phyloP scores from a whole-genome alignment of 2,888 invertebrate genomes.

The Clanis bilineata region DNA sequence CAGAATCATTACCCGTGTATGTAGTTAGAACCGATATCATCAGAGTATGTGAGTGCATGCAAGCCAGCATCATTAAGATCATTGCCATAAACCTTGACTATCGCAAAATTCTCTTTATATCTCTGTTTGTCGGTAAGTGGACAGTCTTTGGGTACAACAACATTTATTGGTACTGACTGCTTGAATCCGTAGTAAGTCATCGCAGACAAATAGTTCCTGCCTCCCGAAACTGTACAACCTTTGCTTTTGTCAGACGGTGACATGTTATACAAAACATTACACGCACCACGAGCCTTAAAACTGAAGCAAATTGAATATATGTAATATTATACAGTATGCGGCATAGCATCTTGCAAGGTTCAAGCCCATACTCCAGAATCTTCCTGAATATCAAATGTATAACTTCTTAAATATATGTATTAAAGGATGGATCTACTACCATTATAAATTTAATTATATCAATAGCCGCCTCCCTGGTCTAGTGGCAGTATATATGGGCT shows the following conservation, averaged over 20 bases:
- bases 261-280: constrained; percentile 43
- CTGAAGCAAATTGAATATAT: constrained; percentile 34
- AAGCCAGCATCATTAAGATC: constrained; percentile 48
- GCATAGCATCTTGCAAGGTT: no score
- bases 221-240: constrained; percentile 51
- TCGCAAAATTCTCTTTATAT: constrained; percentile 50
- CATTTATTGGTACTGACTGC: constrained; percentile 51
- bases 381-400: no score
- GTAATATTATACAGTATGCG: no score
- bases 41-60: constrained; percentile 46
- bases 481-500: no score
- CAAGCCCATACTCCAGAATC: no score
- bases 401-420: no score
- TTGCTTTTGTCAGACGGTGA: constrained; percentile 42
- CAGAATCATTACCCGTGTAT: constrained; percentile 52
- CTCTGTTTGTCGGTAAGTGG: constrained; percentile 44
- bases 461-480: no score
- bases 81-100: constrained; percentile 48
- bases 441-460: no score
- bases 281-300: constrained; percentile 55
- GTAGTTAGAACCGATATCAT: constrained; percentile 48
- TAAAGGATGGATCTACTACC: no score
- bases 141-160: constrained; percentile 48
- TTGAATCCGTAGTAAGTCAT: constrained; percentile 50
- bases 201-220: constrained; percentile 48